These are phyloP conservation scores for Psilopsiagon aurifrons DNA, from an alignment of 2,113 vertebrate species.

Conservation along the genomic window DNA sequence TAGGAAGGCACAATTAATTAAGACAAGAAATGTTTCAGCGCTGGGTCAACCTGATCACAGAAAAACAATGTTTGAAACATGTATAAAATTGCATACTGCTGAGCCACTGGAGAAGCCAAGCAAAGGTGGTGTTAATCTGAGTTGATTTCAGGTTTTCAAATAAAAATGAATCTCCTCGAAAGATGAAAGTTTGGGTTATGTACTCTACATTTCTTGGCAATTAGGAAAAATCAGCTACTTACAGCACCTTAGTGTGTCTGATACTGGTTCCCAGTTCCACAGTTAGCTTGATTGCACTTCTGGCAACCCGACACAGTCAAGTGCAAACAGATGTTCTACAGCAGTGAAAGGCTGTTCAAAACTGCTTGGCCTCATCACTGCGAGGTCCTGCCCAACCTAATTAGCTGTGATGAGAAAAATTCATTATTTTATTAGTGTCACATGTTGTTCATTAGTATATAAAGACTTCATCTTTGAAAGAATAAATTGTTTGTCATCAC, in stretches of 20 bases:
- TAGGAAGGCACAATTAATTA: background rate
- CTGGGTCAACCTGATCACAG: background rate
- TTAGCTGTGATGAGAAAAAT: background rate
- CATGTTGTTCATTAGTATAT: background rate
- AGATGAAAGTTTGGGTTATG: background rate
- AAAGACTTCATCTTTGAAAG: background rate
- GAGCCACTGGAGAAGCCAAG: background rate
- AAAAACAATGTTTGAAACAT: background rate
- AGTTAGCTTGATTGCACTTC: background rate
- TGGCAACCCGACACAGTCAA: background rate
- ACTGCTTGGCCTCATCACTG: background rate
- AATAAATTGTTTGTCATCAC: background rate
- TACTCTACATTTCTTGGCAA: background rate
- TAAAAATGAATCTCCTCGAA: background rate
- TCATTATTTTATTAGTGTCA: background rate
- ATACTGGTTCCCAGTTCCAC: background rate
- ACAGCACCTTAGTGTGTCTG: background rate
- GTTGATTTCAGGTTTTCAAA: background rate
- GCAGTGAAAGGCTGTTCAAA: background rate
- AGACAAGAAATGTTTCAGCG: background rate
- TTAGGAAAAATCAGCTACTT: background rate
- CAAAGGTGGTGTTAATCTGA: background rate
- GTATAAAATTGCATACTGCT: background rate
- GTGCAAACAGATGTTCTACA: background rate
- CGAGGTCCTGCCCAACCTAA: background rate